Conservation (phyloP, 92 coral and sea anemone genomes). For the Porites evermanni region DNA sequence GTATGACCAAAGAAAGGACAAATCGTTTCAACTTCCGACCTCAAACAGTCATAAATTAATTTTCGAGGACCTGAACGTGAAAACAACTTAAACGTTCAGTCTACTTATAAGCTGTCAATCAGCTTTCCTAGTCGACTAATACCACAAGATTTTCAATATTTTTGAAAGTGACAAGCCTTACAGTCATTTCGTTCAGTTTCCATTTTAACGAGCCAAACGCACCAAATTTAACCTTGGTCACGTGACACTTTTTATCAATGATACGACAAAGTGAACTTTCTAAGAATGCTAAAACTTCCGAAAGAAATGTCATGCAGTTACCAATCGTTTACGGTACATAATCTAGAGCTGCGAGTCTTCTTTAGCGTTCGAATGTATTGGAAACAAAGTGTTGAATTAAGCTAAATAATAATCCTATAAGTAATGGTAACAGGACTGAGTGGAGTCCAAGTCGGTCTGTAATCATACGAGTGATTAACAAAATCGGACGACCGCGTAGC, state of each 20-base stretch:
- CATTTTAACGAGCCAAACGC: neutral
- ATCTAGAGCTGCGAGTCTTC: too few species aligned
- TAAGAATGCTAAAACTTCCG: too few species aligned
- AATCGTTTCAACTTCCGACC: neutral
- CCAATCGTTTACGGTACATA: neutral
- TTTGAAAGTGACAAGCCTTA: neutral
- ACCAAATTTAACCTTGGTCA: neutral
- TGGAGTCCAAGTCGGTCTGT: too few species aligned
- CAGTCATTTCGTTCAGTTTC: neutral
- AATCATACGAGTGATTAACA: too few species aligned
- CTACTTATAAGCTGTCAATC: neutral
- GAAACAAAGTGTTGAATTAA: too few species aligned
- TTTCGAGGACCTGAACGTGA: neutral
- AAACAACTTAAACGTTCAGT: neutral
- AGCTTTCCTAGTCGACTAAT: neutral
- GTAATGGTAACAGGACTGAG: too few species aligned
- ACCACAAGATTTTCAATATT: neutral
- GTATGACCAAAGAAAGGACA: neutral
- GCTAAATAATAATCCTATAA: too few species aligned
- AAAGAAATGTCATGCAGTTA: too few species aligned
- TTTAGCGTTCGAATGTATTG: too few species aligned
- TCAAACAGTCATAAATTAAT: conserved; percentile 12
- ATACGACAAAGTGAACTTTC: too few species aligned
- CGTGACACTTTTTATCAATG: neutral
- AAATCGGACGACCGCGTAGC: too few species aligned